Evolutionary conservation across 2,113 vertebrate genomes (phyloP), one percentile per base, ranked within the genome.

Genomic region (Danionella cerebrum): DNA sequence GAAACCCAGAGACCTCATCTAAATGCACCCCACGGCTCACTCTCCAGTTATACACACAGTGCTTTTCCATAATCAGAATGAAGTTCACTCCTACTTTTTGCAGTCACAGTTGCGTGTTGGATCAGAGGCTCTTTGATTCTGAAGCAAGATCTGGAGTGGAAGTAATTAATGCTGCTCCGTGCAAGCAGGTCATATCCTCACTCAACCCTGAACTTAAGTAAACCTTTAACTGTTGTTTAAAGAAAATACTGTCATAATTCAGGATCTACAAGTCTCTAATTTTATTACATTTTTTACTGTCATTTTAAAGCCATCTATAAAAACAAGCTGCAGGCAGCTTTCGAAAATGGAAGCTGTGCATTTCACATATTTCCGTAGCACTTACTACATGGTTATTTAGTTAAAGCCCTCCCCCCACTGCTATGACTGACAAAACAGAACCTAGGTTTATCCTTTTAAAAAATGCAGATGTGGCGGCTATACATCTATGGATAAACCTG

Each of bases 141-240:
- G 39, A 31, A 8, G 47, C 51, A 6, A 25, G 31, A 33, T 33
- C 14, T 2, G 21, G 48, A 66, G 9, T 65, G 60, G 74, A 80
- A 67, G 64, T 82, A 72, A 83, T 86, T 80, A 79, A 76, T 67
- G 70, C 48, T 29, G n/a, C 47, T 60, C 27, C 22, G 66, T 69
- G 68, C 2, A 65, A 4, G 50, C 25, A 25, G 3, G n/a, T 76
- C 60, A 29, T 44, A 62, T 67, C 51, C 64, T 24, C 22, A 60
- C 48, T 55, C 68, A 38, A 76, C 69, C 71, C 71, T 79, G 65
- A 78, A 74, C 68, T 65, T 18, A 71, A 76, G 78, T 75, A 79
- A 80, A 76, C 69, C 36, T n/a, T 12, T 14, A 38, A 67, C 13
- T 18, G 12, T n/a, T 39, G 19, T 50, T 50, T 45, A 50, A 55